phyloP scores from a whole-genome alignment of 1,140 invertebrate genomes.

The Pseudomyrmex sp. region DNA sequence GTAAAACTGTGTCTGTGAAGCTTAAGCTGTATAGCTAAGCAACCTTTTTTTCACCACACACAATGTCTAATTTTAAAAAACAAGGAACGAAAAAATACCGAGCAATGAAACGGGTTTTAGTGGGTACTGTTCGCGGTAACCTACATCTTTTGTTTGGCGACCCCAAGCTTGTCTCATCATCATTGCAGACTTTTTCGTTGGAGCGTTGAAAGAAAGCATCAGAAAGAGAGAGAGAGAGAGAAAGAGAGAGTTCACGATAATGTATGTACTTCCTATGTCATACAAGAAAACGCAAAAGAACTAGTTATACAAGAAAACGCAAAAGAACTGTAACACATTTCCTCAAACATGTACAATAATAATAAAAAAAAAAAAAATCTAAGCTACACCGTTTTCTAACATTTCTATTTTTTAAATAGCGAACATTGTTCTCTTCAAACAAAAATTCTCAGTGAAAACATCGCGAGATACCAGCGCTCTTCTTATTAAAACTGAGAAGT shows the following conservation, averaged over 20 bases:
- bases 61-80: conserved; percentile 27
- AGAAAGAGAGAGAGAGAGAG: background rate
- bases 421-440: too few relatives aligned
- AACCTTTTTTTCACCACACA: background rate
- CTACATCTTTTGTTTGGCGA: conserved; percentile 52
- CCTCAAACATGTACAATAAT: too few relatives aligned
- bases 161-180: conserved; percentile 44
- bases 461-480: too few relatives aligned
- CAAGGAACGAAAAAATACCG: background rate
- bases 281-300: background rate
- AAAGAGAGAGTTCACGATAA: background rate
- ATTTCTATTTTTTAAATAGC: too few relatives aligned
- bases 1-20: background rate
- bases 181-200: conserved; percentile 1
- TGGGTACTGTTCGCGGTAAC: conserved; percentile 50
- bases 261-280: conserved; percentile 2
- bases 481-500: too few relatives aligned
- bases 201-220: conserved; percentile 3
- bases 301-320: background rate
- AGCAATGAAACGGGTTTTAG: conserved; percentile 22
- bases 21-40: background rate
- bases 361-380: too few relatives aligned
- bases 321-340: too few relatives aligned
- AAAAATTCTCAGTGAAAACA: too few relatives aligned
- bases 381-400: too few relatives aligned